phyloP scores from a whole-genome alignment of 1,140 invertebrate species.

The Dinoponera quadriceps region DNA sequence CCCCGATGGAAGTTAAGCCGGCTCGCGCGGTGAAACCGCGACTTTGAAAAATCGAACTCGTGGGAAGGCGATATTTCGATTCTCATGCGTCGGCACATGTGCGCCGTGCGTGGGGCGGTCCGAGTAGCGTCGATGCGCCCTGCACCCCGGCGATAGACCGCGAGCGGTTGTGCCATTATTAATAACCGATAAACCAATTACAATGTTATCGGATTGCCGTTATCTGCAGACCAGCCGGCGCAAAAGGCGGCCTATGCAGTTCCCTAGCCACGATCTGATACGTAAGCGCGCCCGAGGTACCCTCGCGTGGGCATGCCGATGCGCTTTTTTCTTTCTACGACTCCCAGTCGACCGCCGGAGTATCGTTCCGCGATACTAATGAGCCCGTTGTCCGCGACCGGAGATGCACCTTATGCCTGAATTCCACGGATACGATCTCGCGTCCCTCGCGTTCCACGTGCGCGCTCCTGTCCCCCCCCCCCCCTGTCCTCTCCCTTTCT shows the following conservation, averaged over 20 bases:
- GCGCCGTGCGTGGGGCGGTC: not conserved
- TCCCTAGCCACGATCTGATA: slow-evolving; percentile 71
- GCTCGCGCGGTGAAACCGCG: not conserved
- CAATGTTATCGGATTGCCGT: slow-evolving; percentile 68
- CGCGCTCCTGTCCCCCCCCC: not conserved
- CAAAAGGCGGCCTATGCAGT: slow-evolving; percentile 60
- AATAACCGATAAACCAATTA: slow-evolving; percentile 78
- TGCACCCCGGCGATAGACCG: slow-evolving; percentile 48
- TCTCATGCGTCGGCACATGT: slow-evolving; percentile 34
- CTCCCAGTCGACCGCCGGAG: slow-evolving; percentile 53
- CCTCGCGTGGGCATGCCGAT: slow-evolving; percentile 60
- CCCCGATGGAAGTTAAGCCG: not conserved
- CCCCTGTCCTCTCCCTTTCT: not conserved
- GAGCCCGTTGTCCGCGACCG: slow-evolving; percentile 53
- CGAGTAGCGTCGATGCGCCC: slow-evolving; percentile 7
- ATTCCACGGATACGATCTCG: slow-evolving; percentile 27
- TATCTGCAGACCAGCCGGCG: slow-evolving; percentile 40
- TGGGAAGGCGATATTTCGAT: slow-evolving; percentile 29
- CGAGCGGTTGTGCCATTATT: slow-evolving; percentile 64
- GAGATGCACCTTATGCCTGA: slow-evolving; percentile 41
- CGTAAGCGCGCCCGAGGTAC: slow-evolving; percentile 47
- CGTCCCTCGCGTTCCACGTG: slow-evolving; percentile 16
- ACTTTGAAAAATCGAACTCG: slow-evolving; percentile 24
- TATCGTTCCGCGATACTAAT: slow-evolving; percentile 64
- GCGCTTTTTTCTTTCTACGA: slow-evolving; percentile 45